A percentile compares a stretch with the other conserved stretches of the same genome.
These are phyloP conservation scores for Philopedon plagiatum DNA, from an alignment of 2,888 invertebrate species.

Conservation along the genomic window DNA sequence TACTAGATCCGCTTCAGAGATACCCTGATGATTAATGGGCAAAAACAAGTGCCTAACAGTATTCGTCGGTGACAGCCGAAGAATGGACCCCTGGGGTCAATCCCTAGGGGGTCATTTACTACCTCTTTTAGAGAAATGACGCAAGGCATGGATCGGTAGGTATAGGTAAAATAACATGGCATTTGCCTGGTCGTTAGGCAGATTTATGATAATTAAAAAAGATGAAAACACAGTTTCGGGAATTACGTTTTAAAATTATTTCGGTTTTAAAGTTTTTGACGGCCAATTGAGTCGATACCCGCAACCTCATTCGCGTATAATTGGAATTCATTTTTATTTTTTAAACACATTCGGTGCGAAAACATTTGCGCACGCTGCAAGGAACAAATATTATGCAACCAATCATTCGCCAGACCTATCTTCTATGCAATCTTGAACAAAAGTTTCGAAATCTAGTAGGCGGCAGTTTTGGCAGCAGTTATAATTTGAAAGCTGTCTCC, in stretches of 20 bases:
- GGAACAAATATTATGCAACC: no score
- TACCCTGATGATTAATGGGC: conserved; percentile 41
- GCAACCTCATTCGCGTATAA: no score
- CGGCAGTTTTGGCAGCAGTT: no score
- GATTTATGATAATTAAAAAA: conserved; percentile 16
- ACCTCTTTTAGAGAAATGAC: conserved; percentile 43
- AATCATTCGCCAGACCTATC: no score
- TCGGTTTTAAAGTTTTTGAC: no score
- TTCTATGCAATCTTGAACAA: no score
- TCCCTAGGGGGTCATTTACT: conserved; percentile 44
- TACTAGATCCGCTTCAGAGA: conserved; percentile 37
- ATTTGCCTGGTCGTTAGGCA: conserved; percentile 15
- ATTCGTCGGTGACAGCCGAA: conserved; percentile 49
- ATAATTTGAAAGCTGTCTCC: no score
- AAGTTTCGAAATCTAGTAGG: no score
- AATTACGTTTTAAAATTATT: conserved; percentile 1
- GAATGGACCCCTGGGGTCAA: conserved; percentile 39
- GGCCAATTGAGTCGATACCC: no score
- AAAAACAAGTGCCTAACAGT: conserved; percentile 46
- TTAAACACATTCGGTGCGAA: no score
- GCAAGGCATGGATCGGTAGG: conserved; percentile 36
- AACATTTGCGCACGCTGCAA: no score
- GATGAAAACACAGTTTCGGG: conserved; percentile 12
- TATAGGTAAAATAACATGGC: conserved; percentile 43
- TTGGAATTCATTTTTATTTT: no score